A percentile compares a stretch with the other conserved stretches of the same genome.
Conservation (phyloP, 2,113 vertebrate genomes). For the Pelusios castaneus region DNA sequence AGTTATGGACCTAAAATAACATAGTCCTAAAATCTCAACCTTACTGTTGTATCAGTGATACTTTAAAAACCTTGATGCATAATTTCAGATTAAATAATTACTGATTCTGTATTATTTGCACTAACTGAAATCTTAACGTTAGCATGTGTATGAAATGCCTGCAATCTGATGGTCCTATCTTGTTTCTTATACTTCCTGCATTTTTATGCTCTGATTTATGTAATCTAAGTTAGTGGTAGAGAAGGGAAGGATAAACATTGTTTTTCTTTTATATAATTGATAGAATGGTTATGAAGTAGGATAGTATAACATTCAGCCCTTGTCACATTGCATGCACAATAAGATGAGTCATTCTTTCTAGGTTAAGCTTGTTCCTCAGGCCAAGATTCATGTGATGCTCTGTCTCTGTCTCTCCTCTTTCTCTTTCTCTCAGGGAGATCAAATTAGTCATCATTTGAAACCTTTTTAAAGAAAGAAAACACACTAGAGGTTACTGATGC, state of each 20-base stretch:
- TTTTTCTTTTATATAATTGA: conserved; percentile 10
- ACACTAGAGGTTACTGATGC: background rate
- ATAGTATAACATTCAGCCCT: conserved; percentile 54
- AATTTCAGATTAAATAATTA: background rate
- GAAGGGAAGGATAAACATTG: conserved; percentile 12
- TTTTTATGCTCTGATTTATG: background rate
- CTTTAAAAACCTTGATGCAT: background rate
- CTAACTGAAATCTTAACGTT: background rate
- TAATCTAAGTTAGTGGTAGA: background rate
- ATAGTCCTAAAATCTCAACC: background rate
- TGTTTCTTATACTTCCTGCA: background rate
- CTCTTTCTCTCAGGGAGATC: conserved; percentile 7
- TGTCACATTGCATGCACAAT: conserved; percentile 37
- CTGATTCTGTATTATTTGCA: conserved; percentile 6
- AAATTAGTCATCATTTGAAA: conserved; percentile 62
- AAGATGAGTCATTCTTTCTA: conserved; percentile 56
- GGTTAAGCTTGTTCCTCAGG: conserved; percentile 46
- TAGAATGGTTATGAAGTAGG: background rate
- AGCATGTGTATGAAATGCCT: background rate
- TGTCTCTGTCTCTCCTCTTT: no score
- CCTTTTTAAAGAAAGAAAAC: conserved; percentile 27
- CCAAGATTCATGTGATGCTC: conserved; percentile 56
- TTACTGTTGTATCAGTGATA: background rate
- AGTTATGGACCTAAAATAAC: background rate
- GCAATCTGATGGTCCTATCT: background rate